Evolutionary conservation across 1,140 invertebrate species (phyloP).

Genomic region (Dreissena rostriformis): DNA sequence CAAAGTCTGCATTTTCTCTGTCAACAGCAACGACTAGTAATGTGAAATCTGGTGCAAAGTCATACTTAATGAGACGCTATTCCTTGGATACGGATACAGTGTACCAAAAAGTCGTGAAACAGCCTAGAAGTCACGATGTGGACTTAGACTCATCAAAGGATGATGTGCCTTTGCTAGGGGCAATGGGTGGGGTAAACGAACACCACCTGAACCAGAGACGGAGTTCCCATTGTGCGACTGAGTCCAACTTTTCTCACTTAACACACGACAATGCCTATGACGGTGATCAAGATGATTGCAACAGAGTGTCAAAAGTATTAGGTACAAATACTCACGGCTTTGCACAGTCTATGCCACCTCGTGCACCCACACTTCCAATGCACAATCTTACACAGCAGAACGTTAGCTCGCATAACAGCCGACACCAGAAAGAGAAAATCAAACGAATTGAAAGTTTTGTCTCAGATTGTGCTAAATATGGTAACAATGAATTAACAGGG

Average conservation of each 20-base stretch:
- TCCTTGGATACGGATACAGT: constrained; percentile 32
- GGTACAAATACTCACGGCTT: not conserved
- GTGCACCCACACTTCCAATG: not conserved
- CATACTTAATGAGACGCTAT: constrained; percentile 9
- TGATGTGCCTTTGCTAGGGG: constrained; percentile 4
- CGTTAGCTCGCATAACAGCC: not conserved
- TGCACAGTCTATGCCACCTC: not conserved
- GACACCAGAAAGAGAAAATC: constrained; percentile 34
- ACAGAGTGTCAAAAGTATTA: not conserved
- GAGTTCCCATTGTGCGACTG: constrained; percentile 3
- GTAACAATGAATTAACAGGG: constrained; percentile 39
- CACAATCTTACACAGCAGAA: not conserved
- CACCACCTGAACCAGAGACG: constrained; percentile 6
- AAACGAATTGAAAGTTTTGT: constrained; percentile 51
- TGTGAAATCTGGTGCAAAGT: constrained; percentile 57
- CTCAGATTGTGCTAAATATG: constrained; percentile 54
- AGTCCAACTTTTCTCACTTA: constrained; percentile 22
- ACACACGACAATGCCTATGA: not conserved
- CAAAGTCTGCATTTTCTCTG: constrained; percentile 59
- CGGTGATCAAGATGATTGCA: not conserved
- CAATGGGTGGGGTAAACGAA: constrained; percentile 26
- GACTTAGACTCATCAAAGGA: too few relatives aligned
- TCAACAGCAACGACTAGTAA: constrained; percentile 60
- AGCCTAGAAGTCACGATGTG: too few relatives aligned
- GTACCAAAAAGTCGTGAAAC: not conserved